phyloP scores from a whole-genome alignment of 2,888 invertebrate species.

The Caradrina kadenii region DNA sequence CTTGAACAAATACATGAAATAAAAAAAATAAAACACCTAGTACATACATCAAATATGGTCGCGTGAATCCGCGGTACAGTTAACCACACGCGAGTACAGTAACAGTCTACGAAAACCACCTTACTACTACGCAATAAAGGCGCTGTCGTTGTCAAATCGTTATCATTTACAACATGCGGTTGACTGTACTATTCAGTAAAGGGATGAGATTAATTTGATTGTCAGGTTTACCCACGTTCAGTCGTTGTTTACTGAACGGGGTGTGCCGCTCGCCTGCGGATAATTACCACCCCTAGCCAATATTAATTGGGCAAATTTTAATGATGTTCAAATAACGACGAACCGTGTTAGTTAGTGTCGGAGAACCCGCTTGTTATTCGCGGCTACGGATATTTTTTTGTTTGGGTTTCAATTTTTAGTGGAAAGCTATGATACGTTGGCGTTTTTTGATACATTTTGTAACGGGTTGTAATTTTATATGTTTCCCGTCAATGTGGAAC shows the following conservation, averaged over 20 bases:
- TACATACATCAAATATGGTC: conserved; percentile 23
- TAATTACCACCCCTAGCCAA: conserved; percentile 74
- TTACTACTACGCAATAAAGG: neutral
- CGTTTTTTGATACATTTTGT: conserved; percentile 28
- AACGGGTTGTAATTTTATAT: neutral
- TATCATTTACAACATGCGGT: neutral
- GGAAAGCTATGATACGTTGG: conserved; percentile 13
- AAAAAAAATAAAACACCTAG: neutral
- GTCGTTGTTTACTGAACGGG: conserved; percentile 64
- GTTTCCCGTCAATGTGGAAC: conserved; percentile 11
- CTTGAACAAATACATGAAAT: conserved; percentile 11
- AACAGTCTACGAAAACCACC: neutral
- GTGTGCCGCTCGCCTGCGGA: conserved; percentile 59
- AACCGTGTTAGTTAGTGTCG: conserved; percentile 56
- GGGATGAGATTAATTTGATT: conserved; percentile 74
- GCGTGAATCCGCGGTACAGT: conserved; percentile 12
- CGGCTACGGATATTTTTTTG: conserved; percentile 29
- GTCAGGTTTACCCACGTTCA: conserved; percentile 62
- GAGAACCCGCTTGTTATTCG: conserved; percentile 38
- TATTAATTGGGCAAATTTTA: conserved; percentile 84
- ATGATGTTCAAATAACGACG: conserved; percentile 80
- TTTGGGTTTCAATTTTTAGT: conserved; percentile 13
- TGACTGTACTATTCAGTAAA: conserved; percentile 47
- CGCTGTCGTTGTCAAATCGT: neutral
- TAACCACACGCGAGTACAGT: neutral